These are phyloP conservation scores for Climacteris rufus DNA, from an alignment of 2,113 vertebrate genomes.

Conservation along the genomic window DNA sequence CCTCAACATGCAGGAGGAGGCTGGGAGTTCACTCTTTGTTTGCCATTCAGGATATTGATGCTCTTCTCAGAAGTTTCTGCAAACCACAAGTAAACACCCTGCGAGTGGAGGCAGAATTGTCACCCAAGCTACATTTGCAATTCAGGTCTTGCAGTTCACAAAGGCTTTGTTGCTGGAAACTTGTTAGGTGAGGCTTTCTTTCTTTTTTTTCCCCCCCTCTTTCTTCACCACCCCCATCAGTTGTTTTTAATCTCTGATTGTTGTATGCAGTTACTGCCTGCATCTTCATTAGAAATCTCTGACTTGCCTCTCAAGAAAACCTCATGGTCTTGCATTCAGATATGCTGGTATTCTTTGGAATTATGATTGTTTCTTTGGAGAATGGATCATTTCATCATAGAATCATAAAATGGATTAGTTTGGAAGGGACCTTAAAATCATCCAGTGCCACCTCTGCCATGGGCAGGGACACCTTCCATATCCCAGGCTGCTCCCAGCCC, in stretches of 20 bases:
- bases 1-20: background rate
- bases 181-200: background rate
- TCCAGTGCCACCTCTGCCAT: accelerated
- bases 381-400: accelerated
- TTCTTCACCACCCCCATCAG: background rate
- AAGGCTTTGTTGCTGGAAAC: background rate
- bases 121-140: background rate
- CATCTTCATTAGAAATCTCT: background rate
- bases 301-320: background rate
- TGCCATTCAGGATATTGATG: background rate
- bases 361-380: background rate
- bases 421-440: background rate
- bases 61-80: background rate
- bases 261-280: background rate
- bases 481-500: background rate
- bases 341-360: background rate
- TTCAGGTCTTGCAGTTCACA: background rate
- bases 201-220: accelerated
- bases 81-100: background rate
- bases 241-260: background rate
- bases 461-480: background rate
- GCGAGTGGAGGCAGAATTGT: background rate
- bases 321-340: background rate
- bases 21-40: background rate
- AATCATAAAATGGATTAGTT: background rate